A percentile compares a stretch with the other conserved stretches of the same genome.
Conservation (phyloP, 2,113 vertebrate species). For the Callionymus lyra region DNA sequence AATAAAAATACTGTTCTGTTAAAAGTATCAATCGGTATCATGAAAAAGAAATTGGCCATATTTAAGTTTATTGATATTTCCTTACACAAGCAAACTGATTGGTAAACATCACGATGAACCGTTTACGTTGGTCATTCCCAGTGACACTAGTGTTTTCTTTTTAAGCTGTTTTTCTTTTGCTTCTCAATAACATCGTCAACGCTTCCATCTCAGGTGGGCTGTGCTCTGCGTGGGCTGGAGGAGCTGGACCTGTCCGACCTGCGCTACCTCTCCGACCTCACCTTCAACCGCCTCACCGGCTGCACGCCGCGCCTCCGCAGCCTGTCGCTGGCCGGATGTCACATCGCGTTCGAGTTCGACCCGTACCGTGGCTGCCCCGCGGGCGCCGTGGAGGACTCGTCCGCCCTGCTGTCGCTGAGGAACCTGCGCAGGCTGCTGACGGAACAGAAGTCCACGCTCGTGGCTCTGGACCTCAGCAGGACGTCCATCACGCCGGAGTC, state of each 20-base stretch:
- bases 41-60: too few species aligned
- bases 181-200: too few species aligned
- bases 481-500: conserved; percentile 69
- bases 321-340: conserved; percentile 74
- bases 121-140: too few species aligned
- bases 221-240: conserved; percentile 59
- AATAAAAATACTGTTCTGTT: too few species aligned
- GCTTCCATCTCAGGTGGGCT: conserved; percentile 39
- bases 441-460: conserved; percentile 53
- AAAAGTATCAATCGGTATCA: too few species aligned
- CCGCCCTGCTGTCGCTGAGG: conserved; percentile 66
- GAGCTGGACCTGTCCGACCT: conserved; percentile 74
- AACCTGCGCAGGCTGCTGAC: conserved; percentile 67
- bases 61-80: too few species aligned
- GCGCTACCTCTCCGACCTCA: conserved; percentile 69
- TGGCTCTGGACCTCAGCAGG: conserved; percentile 70
- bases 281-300: conserved; percentile 71
- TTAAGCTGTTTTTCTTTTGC: too few species aligned
- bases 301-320: conserved; percentile 62
- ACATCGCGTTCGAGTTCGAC: conserved; percentile 71
- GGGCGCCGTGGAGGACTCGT: conserved; percentile 48
- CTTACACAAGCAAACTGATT: too few species aligned
- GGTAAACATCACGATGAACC: too few species aligned
- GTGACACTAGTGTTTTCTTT: too few species aligned
- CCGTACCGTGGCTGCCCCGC: conserved; percentile 50